Conservation (phyloP, 2,113 vertebrate genomes). For the Tinamus guttatus region DNA sequence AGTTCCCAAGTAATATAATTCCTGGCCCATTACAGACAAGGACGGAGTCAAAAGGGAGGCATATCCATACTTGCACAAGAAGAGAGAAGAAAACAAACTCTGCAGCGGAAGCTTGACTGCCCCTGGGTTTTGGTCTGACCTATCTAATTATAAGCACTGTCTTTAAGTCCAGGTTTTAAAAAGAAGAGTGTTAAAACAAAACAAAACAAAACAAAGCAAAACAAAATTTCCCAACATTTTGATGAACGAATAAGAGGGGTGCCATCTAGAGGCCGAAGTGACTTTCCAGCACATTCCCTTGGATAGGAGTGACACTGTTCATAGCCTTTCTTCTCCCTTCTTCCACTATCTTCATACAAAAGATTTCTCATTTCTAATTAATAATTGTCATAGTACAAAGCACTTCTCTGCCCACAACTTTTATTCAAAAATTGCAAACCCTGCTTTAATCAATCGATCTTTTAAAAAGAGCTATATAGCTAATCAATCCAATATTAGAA, state of each 20-base stretch:
- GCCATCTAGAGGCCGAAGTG: constrained; percentile 39
- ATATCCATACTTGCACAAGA: not conserved
- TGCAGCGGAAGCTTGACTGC: not conserved
- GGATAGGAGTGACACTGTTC: not conserved
- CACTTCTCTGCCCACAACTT: not conserved
- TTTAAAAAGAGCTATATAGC: not conserved
- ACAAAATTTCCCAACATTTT: not conserved
- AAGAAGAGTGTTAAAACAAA: not conserved
- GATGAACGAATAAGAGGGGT: not conserved
- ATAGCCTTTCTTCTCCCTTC: not conserved
- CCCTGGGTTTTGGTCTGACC: not conserved
- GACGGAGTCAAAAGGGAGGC: rapidly evolving
- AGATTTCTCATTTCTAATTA: not conserved
- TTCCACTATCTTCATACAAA: not conserved
- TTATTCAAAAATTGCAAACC: not conserved
- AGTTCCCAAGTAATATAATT: not conserved
- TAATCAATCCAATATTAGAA: not conserved
- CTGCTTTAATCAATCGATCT: not conserved
- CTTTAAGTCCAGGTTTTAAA: not conserved
- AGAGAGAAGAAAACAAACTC: not conserved
- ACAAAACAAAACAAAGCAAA: too few species aligned
- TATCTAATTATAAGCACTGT: not conserved
- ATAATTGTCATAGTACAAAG: not conserved
- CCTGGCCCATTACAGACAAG: not conserved
- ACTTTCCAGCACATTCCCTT: not conserved